A percentile compares a stretch with the other conserved stretches of the same genome.
Evolutionary conservation across 2,797 vertebrate species (phyloP).

Genomic region (Oreortyx pictus): DNA sequence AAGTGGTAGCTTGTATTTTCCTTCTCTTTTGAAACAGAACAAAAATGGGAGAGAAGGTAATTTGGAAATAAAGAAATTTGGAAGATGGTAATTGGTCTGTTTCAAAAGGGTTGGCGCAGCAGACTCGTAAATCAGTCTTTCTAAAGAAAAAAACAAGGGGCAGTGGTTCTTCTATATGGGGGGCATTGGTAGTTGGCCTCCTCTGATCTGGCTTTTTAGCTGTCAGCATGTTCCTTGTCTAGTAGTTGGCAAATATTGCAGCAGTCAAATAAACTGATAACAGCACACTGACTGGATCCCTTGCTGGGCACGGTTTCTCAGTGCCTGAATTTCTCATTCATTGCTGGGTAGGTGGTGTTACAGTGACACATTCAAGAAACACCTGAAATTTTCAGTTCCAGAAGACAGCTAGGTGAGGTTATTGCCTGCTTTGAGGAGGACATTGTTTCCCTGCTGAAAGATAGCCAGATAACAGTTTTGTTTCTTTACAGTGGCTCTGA

Average conservation of each 20-base stretch:
- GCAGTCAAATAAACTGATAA: background rate
- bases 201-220: background rate
- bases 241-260: background rate
- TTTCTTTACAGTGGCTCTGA: slow-evolving; percentile 88
- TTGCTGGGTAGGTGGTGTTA: background rate
- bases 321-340: background rate
- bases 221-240: background rate
- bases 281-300: background rate
- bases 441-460: background rate
- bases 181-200: background rate
- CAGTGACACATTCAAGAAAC: background rate
- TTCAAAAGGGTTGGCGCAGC: background rate
- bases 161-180: background rate
- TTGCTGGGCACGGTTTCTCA: background rate
- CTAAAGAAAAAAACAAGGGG: background rate
- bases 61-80: slow-evolving; percentile 37
- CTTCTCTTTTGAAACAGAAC: background rate
- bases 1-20: slow-evolving; percentile 11
- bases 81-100: slow-evolving; percentile 14
- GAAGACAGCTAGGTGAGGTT: background rate
- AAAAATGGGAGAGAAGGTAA: background rate
- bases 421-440: background rate
- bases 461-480: background rate
- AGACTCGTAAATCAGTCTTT: background rate
- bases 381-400: background rate